These are phyloP conservation scores for Toxotes lorentzi DNA, from an alignment of 2,797 vertebrate species.

Conservation along the genomic window DNA sequence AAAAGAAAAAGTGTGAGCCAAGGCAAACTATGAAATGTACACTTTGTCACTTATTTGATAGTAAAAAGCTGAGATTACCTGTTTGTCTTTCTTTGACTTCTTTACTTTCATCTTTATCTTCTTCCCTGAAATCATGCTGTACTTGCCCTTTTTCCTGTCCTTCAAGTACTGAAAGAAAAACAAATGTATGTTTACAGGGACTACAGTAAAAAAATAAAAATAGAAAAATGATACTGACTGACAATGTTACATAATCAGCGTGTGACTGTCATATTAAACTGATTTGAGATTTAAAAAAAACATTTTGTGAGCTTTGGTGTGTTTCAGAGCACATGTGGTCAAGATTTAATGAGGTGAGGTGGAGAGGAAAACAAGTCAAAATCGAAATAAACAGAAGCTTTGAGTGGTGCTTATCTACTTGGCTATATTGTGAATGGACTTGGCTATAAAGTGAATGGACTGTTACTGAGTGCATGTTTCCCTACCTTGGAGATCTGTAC, in stretches of 20 bases:
- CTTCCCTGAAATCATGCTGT: slow-evolving; percentile 96
- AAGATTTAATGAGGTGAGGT: no score
- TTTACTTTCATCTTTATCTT: slow-evolving; percentile 98
- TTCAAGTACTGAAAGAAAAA: slow-evolving; percentile 88
- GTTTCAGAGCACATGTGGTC: no score
- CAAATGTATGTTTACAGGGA: neutral
- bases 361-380: no score
- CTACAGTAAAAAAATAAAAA: neutral
- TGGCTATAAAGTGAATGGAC: neutral
- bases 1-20: neutral
- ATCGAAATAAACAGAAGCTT: no score
- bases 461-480: neutral
- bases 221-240: neutral
- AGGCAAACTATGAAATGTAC: neutral
- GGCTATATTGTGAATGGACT: neutral
- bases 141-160: slow-evolving; percentile 92
- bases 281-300: no score
- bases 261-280: neutral
- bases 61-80: slow-evolving; percentile 82
- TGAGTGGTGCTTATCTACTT: no score
- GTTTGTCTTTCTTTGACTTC: slow-evolving; percentile 95
- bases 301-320: no score
- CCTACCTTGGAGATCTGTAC: slow-evolving; percentile 93
- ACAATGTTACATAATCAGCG: neutral
- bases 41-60: neutral